phyloP scores from a whole-genome alignment of 2,888 invertebrate genomes.

The Kuschelorhynchus macadamiae region DNA sequence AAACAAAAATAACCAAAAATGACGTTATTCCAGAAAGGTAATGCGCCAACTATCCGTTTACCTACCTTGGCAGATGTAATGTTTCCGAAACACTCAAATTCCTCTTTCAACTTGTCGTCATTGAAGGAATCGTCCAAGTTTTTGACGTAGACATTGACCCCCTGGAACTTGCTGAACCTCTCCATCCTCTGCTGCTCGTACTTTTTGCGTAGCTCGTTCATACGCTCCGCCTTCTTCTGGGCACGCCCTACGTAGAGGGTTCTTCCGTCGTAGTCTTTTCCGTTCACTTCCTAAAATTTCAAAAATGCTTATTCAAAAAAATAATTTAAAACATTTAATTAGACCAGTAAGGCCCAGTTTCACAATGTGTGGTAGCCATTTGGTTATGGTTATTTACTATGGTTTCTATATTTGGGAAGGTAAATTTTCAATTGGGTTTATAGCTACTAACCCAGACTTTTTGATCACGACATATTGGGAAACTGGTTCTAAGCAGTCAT shows the following conservation, averaged over 20 bases:
- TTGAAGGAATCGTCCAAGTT: conserved; percentile 80
- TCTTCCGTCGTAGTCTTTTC: conserved; percentile 83
- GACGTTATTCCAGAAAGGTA: too few relatives aligned
- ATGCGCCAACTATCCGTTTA: conserved; percentile 84
- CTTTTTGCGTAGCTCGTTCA: conserved; percentile 94
- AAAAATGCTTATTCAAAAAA: too few relatives aligned
- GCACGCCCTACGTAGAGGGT: conserved; percentile 96
- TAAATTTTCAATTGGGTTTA: too few relatives aligned
- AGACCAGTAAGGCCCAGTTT: too few relatives aligned
- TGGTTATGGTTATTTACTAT: too few relatives aligned
- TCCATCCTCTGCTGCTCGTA: conserved; percentile 96
- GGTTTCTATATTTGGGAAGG: too few relatives aligned
- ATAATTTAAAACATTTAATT: too few relatives aligned
- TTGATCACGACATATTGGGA: too few relatives aligned
- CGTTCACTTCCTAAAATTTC: conserved; percentile 84
- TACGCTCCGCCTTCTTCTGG: conserved; percentile 98
- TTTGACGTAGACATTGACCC: conserved; percentile 82
- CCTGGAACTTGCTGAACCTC: conserved; percentile 79
- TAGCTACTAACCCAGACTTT: too few relatives aligned
- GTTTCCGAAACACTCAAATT: conserved; percentile 77
- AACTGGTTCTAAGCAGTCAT: too few relatives aligned
- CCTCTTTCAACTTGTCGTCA: conserved; percentile 76
- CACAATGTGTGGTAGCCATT: too few relatives aligned
- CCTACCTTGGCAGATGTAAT: conserved; percentile 82
- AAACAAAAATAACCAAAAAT: too few relatives aligned